Base-by-base conservation (phyloP, 2,888 invertebrate genomes). In the Neoscelio sp. region DNA sequence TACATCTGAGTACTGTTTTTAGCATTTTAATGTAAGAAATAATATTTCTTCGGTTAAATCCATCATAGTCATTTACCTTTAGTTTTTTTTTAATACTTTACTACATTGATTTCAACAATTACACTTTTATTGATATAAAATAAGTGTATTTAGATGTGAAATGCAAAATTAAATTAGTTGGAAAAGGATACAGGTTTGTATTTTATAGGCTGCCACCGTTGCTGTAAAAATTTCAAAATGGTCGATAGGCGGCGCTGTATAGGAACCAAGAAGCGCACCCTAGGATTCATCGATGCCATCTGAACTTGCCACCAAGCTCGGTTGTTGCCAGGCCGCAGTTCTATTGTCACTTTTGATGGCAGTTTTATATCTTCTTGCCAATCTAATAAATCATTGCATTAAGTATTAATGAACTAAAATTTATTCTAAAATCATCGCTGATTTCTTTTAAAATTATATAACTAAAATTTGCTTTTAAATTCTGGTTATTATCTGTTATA, bases 201-300 rank as follows among this genome's bases (percentile, higher is more conserved):
- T 62, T 92, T 92, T 7, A 91, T 91, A 18, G 93, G 92, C 77
- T 93, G 93, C 98, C 98, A 98, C 84, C 96, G 93, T 75, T 92
- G 92, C 84, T 94, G 93, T 80, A 98, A 92, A 86, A 94, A 95
- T 80, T 92, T 91, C 42, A 98, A 92, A 44, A 97, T 91, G 65
- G 94, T 93, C 8, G 93, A 92, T 5, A 98, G 91, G 44, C 95
- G 92, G 80, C 95, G 93, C 85, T 96, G 95, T 62, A 96, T 92
- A 15, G 96, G 94, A 58, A 96, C 91, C 48, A 94, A 92, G 33
- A 95, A 93, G 73, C 94, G 93, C 2, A 96, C 93, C 82, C 97
- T 93, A 20, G 98, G 98, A 93, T 98, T 98, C 92, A 98, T 97
- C 1, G 98, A 95, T 62, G 96, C 91, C 4, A 93, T 93, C 89